Evolutionary conservation across 2,888 invertebrate genomes (phyloP).

Genomic region (Caenorhabditis doughertyi): DNA sequence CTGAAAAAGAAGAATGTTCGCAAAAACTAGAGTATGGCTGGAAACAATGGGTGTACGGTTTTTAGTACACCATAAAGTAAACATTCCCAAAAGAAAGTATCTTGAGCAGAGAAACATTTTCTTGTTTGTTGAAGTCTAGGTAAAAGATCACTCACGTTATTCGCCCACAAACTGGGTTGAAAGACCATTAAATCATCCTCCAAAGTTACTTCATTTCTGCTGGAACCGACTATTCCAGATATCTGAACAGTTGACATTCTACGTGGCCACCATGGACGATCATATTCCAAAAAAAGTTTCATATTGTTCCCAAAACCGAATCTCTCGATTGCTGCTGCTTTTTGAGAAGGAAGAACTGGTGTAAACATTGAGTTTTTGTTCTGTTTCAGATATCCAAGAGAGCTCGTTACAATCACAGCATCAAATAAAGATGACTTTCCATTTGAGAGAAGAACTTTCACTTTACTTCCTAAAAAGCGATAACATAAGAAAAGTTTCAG

Average conservation of each 20-base stretch:
- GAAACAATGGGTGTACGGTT: too few relatives aligned
- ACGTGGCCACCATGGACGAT: constrained; percentile 73
- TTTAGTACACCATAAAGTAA: too few relatives aligned
- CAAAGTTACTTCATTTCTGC: neutral
- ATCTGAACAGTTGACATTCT: constrained; percentile 46
- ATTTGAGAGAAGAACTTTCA: constrained; percentile 18
- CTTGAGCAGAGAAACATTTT: too few relatives aligned
- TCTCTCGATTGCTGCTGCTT: constrained; percentile 67
- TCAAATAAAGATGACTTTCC: constrained; percentile 52
- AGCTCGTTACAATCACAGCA: constrained; percentile 75
- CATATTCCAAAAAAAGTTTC: constrained; percentile 76
- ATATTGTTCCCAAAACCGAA: constrained; percentile 71
- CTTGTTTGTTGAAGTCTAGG: too few relatives aligned
- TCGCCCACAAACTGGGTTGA: constrained; percentile 66
- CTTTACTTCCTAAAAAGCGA: constrained; percentile 13
- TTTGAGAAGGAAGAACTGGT: constrained; percentile 65
- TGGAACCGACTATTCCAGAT: constrained; percentile 22
- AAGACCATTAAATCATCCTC: constrained; percentile 65
- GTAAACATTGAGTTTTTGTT: constrained; percentile 64
- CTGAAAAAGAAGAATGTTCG: constrained; percentile 35
- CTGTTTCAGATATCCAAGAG: constrained; percentile 75
- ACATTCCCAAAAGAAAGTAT: too few relatives aligned
- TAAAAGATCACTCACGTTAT: constrained; percentile 30
- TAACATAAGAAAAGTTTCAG: neutral
- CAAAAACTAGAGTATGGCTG: neutral